A percentile compares a stretch with the other conserved stretches of the same genome.
phyloP scores from a whole-genome alignment of 2,797 vertebrate species.

The Chiloscyllium punctatum region DNA sequence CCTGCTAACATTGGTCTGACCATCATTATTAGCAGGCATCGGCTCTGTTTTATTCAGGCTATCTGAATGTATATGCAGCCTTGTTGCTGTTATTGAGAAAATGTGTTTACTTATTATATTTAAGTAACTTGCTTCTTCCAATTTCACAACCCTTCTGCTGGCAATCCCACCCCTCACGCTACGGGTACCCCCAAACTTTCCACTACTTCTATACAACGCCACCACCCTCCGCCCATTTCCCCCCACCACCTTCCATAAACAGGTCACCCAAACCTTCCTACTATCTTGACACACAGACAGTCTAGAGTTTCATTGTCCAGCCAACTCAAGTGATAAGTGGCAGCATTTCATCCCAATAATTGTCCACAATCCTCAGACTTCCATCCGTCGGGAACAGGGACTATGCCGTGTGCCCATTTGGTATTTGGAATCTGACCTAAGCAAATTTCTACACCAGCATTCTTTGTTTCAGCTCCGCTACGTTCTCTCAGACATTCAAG shows the following conservation, averaged over 20 bases:
- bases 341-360: not conserved
- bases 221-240: no score
- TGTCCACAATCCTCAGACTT: not conserved
- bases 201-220: no score
- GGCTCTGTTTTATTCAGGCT: not conserved
- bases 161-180: no score
- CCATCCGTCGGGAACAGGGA: not conserved
- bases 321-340: not conserved
- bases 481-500: not conserved
- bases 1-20: not conserved
- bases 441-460: not conserved
- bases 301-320: not conserved
- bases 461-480: not conserved
- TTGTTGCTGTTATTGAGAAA: not conserved
- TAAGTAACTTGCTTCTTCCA: not conserved
- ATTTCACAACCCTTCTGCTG: not conserved
- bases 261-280: no score
- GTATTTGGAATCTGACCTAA: not conserved
- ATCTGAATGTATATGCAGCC: not conserved
- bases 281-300: not conserved
- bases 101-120: not conserved
- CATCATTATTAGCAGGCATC: not conserved
- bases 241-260: no score
- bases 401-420: not conserved
- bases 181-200: no score